These are phyloP conservation scores for Camponotus floridanus DNA, from an alignment of 1,140 invertebrate genomes.

Conservation along the genomic window DNA sequence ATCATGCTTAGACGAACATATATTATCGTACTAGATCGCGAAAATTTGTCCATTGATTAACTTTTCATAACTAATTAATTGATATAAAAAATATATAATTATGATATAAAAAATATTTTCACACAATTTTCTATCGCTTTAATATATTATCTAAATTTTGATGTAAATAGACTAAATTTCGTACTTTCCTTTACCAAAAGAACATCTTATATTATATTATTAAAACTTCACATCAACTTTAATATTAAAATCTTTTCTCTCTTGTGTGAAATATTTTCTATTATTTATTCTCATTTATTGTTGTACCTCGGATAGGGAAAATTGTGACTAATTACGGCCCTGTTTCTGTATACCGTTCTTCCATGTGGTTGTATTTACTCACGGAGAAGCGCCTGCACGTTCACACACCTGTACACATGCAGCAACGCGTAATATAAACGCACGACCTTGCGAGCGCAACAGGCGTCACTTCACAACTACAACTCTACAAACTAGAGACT, in stretches of 20 bases:
- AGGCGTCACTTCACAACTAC: constrained; percentile 60
- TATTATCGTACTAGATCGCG: not conserved
- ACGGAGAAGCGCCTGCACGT: not conserved
- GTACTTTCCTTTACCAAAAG: not conserved
- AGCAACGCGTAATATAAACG: constrained; percentile 33
- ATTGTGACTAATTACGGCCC: not conserved
- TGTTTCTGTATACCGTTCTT: constrained; percentile 54
- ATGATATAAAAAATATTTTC: not conserved
- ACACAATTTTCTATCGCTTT: not conserved
- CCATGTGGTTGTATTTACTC: constrained; percentile 55
- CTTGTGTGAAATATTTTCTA: not conserved
- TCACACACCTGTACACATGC: not conserved
- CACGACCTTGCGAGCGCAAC: constrained; percentile 75
- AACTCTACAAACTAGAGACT: constrained; percentile 33
- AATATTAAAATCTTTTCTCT: not conserved
- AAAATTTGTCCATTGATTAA: not conserved
- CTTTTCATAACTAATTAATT: not conserved
- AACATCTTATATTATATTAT: not conserved
- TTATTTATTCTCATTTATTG: not conserved
- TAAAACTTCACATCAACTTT: not conserved
- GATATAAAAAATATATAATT: not conserved
- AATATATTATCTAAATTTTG: not conserved
- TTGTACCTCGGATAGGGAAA: not conserved
- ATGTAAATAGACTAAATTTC: not conserved
- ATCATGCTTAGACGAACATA: not conserved